Base-by-base conservation (phyloP, 2,113 vertebrate genomes). In the Blennius ocellaris region DNA sequence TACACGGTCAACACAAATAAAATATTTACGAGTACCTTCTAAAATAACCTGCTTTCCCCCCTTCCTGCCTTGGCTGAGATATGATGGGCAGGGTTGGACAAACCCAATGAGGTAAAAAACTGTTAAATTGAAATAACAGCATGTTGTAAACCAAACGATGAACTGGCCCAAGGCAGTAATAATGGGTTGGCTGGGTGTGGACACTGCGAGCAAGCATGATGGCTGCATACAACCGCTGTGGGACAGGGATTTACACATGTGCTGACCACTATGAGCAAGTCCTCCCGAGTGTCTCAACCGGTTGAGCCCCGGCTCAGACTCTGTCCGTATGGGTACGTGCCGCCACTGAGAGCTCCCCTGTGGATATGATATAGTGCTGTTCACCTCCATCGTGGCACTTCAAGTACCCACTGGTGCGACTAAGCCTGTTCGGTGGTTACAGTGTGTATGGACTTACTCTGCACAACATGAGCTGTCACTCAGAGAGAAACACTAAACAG, bases 91-190 rank as follows among this genome's bases (percentile, higher is more conserved):
- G 44, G 47, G 39, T 47, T 63, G 77, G 63, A 30, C 43, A 7
- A 71, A 48, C 54, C 41, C 30, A 55, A 5, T 44, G 37, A 54
- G 38, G 7, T 44, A 43, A 37, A 53, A 53, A 53, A 16, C 8
- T 9, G 10, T 67, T 55, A 60, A 55, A 54, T 47, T 66, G 56
- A 50, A 78, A 66, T 39, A 65, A 66, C 68, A 72, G 30, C 52
- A 47, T n/a, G 76, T 16, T 62, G 50, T 56, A 62, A 73, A 79
- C 51, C 51, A 16, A 45, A 44, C 37, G 50, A 79, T 45, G 49
- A 61, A 56, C 69, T 55, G 45, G 11, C 39, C 8, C 16, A 6
- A 54, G 11, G 55, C 21, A 38, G 50, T 62, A 73, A 56, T 79
- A 73, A 80, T 15, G 69, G 52, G 39, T 36, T 58, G 15, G 50